Evolutionary conservation across 2,113 vertebrate genomes (phyloP).

Genomic region (Rhynchomys soricoides): DNA sequence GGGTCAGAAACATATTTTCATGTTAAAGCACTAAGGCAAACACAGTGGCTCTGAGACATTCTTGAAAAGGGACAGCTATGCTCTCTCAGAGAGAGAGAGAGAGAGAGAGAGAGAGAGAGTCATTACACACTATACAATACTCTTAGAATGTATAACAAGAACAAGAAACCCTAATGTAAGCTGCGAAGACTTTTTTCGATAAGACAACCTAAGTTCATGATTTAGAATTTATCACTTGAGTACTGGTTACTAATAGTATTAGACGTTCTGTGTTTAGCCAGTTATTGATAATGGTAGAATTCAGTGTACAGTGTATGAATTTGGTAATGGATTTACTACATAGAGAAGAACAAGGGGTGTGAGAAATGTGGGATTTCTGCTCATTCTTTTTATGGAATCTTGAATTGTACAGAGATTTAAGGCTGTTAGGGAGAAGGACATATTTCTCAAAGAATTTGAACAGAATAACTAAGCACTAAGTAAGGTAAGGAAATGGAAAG

Average conservation of each 20-base stretch:
- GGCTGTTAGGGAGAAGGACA: background rate
- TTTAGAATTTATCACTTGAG: background rate
- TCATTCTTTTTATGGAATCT: background rate
- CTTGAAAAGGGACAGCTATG: background rate
- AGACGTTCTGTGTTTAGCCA: background rate
- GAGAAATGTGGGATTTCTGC: background rate
- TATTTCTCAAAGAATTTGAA: background rate
- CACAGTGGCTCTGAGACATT: background rate
- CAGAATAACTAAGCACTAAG: background rate
- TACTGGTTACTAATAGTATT: background rate
- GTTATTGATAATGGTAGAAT: background rate
- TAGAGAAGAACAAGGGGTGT: background rate
- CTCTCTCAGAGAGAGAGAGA: too few species aligned
- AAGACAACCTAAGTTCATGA: background rate
- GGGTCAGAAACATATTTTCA: background rate
- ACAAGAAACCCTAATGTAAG: background rate
- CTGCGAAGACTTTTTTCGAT: background rate
- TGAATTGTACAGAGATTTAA: background rate
- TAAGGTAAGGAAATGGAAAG: background rate
- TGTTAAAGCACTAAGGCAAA: background rate
- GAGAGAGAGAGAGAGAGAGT: too few species aligned
- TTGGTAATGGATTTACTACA: background rate
- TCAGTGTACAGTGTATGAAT: too few species aligned
- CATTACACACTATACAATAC: background rate
- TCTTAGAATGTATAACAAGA: background rate